Evolutionary conservation across 2,888 invertebrate species (phyloP).

Genomic region (Nymphalis urticae): DNA sequence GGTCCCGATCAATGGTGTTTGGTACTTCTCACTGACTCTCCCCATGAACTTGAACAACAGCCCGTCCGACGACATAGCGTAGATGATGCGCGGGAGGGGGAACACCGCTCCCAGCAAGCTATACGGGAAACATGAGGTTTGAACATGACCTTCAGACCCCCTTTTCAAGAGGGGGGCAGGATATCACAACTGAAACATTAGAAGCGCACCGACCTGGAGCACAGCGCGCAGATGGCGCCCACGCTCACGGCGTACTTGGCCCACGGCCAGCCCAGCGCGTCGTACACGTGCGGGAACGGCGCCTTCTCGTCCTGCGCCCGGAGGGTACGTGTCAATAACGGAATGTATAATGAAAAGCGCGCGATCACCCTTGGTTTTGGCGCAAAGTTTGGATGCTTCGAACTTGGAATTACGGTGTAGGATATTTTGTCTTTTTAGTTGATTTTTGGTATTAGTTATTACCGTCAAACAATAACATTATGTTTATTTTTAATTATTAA

Average conservation of each 20-base stretch:
- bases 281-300: slow-evolving; percentile 90
- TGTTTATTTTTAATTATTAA: too few species aligned
- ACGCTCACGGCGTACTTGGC: slow-evolving; percentile 92
- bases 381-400: too few species aligned
- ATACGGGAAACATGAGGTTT: slow-evolving; percentile 36
- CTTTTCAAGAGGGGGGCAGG: too few species aligned
- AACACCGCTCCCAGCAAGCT: slow-evolving; percentile 93
- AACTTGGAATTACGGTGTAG: too few species aligned
- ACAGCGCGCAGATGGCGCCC: slow-evolving; percentile 92
- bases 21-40: slow-evolving; percentile 86
- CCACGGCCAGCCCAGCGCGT: slow-evolving; percentile 86
- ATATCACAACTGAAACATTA: too few species aligned
- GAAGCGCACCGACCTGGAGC: slow-evolving; percentile 84
- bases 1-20: slow-evolving; percentile 90
- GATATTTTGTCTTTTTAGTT: too few species aligned
- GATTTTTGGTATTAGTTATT: too few species aligned
- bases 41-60: slow-evolving; percentile 90
- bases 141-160: too few species aligned
- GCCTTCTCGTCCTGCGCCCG: slow-evolving; percentile 85
- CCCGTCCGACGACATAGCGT: slow-evolving; percentile 94
- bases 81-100: slow-evolving; percentile 91
- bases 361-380: too few species aligned
- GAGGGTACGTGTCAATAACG: too few species aligned
- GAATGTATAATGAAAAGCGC: too few species aligned
- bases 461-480: too few species aligned